Evolutionary conservation across 2,888 invertebrate genomes (phyloP), one percentile per base, ranked within the genome.

Genomic region (Drosophila melanosoma): DNA sequence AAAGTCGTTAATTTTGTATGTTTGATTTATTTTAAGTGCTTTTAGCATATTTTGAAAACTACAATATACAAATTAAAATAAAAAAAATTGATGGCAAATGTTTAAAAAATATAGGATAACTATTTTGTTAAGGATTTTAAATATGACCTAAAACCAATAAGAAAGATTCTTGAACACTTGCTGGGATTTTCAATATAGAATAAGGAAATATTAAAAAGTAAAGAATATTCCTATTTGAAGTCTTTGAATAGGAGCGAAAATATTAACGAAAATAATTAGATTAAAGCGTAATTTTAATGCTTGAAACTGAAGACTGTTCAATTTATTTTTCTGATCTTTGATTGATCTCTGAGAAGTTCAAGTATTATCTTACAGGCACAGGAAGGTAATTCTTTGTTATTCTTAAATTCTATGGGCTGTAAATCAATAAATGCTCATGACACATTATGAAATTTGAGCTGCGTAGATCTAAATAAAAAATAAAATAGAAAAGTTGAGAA

Each of bases 381-480:
- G 69, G 58, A 76, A 62, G 61, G 53, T 38, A 33, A 17, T 59
- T 12, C n/a, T 72, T 56, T 56, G 32, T 32, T 56, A 59, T 53
- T 36, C n/a, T 1, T 1, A 48, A 56, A 40, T 45, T 45, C 29
- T 20, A 49, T 48, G 12, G 51, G 29, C 51, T 65, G 49, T 66
- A 70, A 70, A 76, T 81, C 81, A 77, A 77, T 77, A 81, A 77
- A 56, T 81, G 76, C 64, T 64, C 33, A 59, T 77, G 78, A 77
- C 82, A 78, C 35, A 72, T 77, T 78, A 78, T 78, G 78, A 81
- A 81, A 81, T 54, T 81, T 68, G 78, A 72, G 72, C 40, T 53
- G 60, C 49, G 74, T 26, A 58, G 63, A 70, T 56, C 40, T 52
- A 33, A 17, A 52, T 52, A 57, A 32, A 57, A 17, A 38, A 12